Evolutionary conservation across 2,888 invertebrate genomes (phyloP).

Genomic region (Drosophila neutralis): DNA sequence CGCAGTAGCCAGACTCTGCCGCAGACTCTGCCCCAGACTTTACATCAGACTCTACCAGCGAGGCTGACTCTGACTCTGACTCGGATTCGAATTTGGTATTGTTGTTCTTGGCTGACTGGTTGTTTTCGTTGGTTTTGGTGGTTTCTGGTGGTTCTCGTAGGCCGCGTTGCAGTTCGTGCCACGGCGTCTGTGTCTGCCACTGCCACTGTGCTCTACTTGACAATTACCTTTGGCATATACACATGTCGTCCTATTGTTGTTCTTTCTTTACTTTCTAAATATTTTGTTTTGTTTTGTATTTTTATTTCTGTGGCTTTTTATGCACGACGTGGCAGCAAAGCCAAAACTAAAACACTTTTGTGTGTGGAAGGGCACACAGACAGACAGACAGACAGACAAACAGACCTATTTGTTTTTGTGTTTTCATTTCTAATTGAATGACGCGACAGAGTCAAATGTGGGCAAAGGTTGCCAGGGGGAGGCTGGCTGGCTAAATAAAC

Average conservation of each 20-base stretch:
- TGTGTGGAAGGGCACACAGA: conserved; percentile 8
- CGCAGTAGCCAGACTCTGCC: conserved; percentile 41
- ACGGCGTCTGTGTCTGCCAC: conserved; percentile 51
- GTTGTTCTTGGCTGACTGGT: conserved; percentile 26
- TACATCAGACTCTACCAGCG: conserved; percentile 14
- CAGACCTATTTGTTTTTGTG: conserved; percentile 64
- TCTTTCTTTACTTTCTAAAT: conserved; percentile 79
- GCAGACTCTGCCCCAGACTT: conserved; percentile 8
- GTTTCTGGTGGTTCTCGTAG: conserved; percentile 15
- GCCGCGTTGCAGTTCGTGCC: conserved; percentile 65
- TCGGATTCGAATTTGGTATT: conserved; percentile 14
- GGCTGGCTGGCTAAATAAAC: conserved; percentile 9
- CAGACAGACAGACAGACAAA: conserved; percentile 5
- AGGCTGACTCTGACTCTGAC: conserved; percentile 8
- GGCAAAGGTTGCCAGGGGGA: background rate
- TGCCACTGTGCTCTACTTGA: conserved; percentile 69
- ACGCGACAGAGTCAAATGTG: conserved; percentile 34
- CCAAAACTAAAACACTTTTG: conserved; percentile 68
- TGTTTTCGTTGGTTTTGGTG: conserved; percentile 21
- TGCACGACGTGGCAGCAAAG: conserved; percentile 51
- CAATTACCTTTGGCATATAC: conserved; percentile 73
- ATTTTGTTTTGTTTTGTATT: conserved; percentile 46
- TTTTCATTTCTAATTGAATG: conserved; percentile 79
- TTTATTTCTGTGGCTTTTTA: conserved; percentile 43
- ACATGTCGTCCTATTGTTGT: conserved; percentile 67